Evolutionary conservation across 2,888 invertebrate genomes (phyloP).

Genomic region (Cheilosia urbana): DNA sequence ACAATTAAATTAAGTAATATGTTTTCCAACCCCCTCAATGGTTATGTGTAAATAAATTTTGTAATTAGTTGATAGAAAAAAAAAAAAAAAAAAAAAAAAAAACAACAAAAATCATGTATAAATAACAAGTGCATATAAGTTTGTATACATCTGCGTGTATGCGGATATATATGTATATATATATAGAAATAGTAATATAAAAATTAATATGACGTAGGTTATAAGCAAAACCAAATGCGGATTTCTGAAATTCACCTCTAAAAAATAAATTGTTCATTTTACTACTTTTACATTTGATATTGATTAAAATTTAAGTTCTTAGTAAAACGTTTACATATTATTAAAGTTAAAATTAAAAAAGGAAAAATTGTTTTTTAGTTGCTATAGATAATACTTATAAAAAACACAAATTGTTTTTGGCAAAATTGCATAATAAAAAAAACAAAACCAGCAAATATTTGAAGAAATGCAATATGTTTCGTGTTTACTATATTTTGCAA

Average conservation of each 20-base stretch:
- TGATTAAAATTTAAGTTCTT: slow-evolving; percentile 59
- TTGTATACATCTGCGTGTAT: slow-evolving; percentile 63
- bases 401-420: slow-evolving; percentile 23
- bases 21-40: slow-evolving; percentile 51
- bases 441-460: slow-evolving; percentile 42
- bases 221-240: slow-evolving; percentile 74
- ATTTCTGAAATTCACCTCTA: slow-evolving; percentile 69
- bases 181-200: slow-evolving; percentile 58
- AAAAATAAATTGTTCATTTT: slow-evolving; percentile 53
- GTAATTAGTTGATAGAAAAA: slow-evolving; percentile 61
- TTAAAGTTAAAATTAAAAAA: slow-evolving; percentile 16
- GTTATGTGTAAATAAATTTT: slow-evolving; percentile 67
- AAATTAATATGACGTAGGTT: slow-evolving; percentile 60
- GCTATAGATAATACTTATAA: slow-evolving; percentile 9
- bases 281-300: slow-evolving; percentile 70
- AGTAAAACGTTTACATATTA: slow-evolving; percentile 60
- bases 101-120: slow-evolving; percentile 60
- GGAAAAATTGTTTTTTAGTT: slow-evolving; percentile 35
- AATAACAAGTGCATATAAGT: slow-evolving; percentile 60
- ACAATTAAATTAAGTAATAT: slow-evolving; percentile 65
- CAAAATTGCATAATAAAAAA: slow-evolving; percentile 17
- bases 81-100: slow-evolving; percentile 20
- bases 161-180: slow-evolving; percentile 73
- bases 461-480: slow-evolving; percentile 53
- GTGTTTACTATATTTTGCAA: slow-evolving; percentile 70